These are phyloP conservation scores for Melinopterus prodromus DNA, from an alignment of 2,888 invertebrate species.

Conservation along the genomic window DNA sequence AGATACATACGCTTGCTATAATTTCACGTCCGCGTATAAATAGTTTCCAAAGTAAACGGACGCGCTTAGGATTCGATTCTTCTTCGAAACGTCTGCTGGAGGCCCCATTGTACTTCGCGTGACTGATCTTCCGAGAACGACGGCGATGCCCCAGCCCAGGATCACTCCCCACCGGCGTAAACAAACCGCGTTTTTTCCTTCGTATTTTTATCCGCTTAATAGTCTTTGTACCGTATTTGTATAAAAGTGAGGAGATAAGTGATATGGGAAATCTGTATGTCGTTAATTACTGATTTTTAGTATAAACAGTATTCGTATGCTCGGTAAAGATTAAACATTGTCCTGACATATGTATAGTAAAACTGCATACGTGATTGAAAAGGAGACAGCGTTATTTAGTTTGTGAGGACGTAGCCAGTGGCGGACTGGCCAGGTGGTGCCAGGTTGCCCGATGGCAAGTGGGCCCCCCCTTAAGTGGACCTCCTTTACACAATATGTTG, in stretches of 20 bases:
- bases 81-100: slow-evolving; percentile 12
- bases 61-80: slow-evolving; percentile 15
- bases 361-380: too few species aligned
- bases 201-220: not conserved
- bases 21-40: slow-evolving; percentile 35
- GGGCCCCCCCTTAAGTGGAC: too few species aligned
- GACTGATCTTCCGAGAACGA: slow-evolving; percentile 9
- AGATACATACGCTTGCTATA: slow-evolving; percentile 34
- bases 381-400: too few species aligned
- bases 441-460: too few species aligned
- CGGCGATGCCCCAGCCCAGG: slow-evolving; percentile 11
- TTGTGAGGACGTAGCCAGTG: too few species aligned
- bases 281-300: not conserved
- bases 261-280: slow-evolving; percentile 4
- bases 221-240: not conserved
- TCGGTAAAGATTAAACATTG: not conserved
- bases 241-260: not conserved
- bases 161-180: slow-evolving; percentile 15
- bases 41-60: slow-evolving; percentile 28
- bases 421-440: too few species aligned
- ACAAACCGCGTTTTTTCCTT: slow-evolving; percentile 17
- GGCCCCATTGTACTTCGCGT: not conserved
- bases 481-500: too few species aligned
- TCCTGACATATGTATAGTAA: too few species aligned
- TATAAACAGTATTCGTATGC: not conserved